Evolutionary conservation across 2,888 invertebrate species (phyloP).

Genomic region (Drosophila paranaensis): DNA sequence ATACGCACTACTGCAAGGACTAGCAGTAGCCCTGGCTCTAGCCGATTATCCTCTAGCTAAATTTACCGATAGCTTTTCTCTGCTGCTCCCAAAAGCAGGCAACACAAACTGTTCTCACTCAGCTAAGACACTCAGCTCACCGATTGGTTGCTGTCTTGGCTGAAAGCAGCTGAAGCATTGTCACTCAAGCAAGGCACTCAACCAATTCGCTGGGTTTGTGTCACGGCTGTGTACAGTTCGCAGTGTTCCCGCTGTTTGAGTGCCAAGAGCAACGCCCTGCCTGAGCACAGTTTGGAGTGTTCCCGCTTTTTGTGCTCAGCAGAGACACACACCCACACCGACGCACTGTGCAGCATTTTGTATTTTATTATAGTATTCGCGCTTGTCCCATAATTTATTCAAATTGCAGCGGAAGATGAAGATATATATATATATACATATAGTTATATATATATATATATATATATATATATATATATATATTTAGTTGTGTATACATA

Average conservation of each 20-base stretch:
- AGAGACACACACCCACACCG: conserved; percentile 16
- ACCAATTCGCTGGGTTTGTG: neutral
- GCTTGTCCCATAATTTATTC: conserved; percentile 34
- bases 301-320: conserved; percentile 28
- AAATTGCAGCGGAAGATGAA: conserved; percentile 26
- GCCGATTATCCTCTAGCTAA: conserved; percentile 4
- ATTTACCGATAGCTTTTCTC: conserved; percentile 32
- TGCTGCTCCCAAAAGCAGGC: conserved; percentile 36
- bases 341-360: conserved; percentile 36
- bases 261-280: conserved; percentile 7
- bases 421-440: conserved; percentile 1
- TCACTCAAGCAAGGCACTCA: conserved; percentile 1
- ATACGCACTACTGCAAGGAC: conserved; percentile 77
- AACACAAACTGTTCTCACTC: conserved; percentile 10
- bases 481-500: conserved; percentile 24
- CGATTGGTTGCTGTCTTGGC: conserved; percentile 17
- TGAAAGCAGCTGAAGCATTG: neutral
- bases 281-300: conserved; percentile 11
- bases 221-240: neutral
- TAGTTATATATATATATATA: conserved; percentile 2
- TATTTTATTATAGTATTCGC: conserved; percentile 69
- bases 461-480: conserved; percentile 11
- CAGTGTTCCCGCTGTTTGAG: neutral
- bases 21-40: conserved; percentile 10
- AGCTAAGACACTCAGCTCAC: conserved; percentile 1